Conservation (phyloP, 2,888 invertebrate genomes). For the Phortica okadai region DNA sequence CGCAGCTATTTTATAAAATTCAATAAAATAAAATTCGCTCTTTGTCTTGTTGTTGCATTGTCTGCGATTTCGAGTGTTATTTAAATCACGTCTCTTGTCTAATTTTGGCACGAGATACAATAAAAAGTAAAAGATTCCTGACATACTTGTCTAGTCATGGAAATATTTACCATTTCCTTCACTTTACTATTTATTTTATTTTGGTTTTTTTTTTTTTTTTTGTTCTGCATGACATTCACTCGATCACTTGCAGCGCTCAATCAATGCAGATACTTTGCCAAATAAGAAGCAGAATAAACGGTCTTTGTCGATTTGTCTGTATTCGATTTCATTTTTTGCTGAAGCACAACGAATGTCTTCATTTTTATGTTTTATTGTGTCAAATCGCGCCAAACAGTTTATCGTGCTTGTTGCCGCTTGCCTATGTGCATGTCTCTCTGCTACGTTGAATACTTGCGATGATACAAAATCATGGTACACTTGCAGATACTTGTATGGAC, state of each 20-base stretch:
- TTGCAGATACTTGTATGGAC: not conserved
- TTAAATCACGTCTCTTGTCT: conserved; percentile 24
- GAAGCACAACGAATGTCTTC: not conserved
- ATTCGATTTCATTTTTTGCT: not conserved
- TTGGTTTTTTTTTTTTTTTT: not conserved
- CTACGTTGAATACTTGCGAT: not conserved
- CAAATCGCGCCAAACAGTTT: not conserved
- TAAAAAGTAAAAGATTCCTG: conserved; percentile 60
- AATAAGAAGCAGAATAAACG: not conserved
- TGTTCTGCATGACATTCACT: not conserved
- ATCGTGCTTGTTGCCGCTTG: not conserved
- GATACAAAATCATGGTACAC: not conserved
- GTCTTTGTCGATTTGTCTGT: not conserved
- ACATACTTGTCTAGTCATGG: conserved; percentile 73
- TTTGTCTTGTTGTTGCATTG: not conserved
- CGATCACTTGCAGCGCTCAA: not conserved
- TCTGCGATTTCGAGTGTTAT: conserved; percentile 6
- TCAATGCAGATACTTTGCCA: not conserved
- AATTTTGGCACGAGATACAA: not conserved
- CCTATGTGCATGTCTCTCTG: not conserved
- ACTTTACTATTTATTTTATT: not conserved
- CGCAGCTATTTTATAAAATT: not conserved
- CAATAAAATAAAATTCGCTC: not conserved
- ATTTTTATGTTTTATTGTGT: not conserved
- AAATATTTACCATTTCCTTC: conserved; percentile 62